Evolutionary conservation across 2,113 vertebrate genomes (phyloP).

Genomic region (Puntigrus tetrazona): DNA sequence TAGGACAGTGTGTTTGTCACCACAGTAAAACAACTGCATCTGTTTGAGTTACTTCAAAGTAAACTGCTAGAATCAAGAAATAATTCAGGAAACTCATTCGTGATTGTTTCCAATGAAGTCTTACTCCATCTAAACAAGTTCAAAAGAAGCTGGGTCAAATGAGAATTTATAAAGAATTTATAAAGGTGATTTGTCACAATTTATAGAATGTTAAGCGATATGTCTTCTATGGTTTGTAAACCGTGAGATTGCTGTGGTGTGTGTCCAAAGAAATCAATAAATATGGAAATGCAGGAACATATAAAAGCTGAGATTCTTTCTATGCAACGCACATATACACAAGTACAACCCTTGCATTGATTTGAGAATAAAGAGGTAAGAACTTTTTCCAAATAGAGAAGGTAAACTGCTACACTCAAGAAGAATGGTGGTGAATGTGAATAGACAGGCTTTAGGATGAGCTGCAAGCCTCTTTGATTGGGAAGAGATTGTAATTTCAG

Average conservation of each 20-base stretch:
- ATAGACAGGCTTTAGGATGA: not conserved
- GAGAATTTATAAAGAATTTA: not conserved
- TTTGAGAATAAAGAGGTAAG: not conserved
- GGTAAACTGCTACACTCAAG: not conserved
- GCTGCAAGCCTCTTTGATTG: not conserved
- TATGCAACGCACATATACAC: not conserved
- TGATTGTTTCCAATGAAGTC: not conserved
- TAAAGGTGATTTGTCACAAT: not conserved
- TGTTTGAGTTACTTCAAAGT: not conserved
- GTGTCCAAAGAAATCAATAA: slow-evolving; percentile 16
- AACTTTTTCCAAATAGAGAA: not conserved
- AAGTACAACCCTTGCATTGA: not conserved
- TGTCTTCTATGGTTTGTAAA: not conserved
- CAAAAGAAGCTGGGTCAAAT: not conserved
- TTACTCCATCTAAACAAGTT: not conserved
- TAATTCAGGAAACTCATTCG: not conserved
- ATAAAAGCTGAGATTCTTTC: not conserved
- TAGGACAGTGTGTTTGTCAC: not conserved
- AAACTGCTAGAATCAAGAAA: not conserved
- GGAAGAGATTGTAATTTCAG: not conserved
- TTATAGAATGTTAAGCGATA: not conserved
- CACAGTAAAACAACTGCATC: not conserved
- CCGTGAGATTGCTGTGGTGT: not conserved
- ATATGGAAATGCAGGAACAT: not conserved
- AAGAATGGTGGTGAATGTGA: not conserved